phyloP scores from a whole-genome alignment of 2,113 vertebrate genomes.

The Ursus arctos region DNA sequence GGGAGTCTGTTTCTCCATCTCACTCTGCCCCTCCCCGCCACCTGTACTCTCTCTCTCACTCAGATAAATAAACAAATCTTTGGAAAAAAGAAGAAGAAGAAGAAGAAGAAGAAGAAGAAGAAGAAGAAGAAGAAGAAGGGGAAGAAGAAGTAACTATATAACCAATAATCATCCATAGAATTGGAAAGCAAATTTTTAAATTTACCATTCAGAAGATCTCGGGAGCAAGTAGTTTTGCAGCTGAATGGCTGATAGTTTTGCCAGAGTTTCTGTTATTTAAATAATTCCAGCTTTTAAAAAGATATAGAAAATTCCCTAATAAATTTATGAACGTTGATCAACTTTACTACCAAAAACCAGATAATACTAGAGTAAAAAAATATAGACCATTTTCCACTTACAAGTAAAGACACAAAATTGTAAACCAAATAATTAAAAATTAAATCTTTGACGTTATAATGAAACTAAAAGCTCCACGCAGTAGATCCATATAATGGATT shows the following conservation, averaged over 20 bases:
- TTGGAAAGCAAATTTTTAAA: not conserved
- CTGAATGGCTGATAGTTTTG: not conserved
- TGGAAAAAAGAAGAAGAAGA: too few species aligned
- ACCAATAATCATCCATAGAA: not conserved
- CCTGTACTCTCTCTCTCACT: not conserved
- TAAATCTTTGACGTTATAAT: not conserved
- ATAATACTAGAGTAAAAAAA: not conserved
- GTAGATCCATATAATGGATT: not conserved
- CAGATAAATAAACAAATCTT: not conserved
- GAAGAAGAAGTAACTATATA: not conserved
- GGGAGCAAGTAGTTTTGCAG: not conserved
- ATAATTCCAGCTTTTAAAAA: slow-evolving; percentile 8
- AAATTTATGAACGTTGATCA: not conserved
- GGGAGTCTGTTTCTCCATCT: not conserved
- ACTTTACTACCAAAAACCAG: not conserved
- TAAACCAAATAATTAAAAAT: not conserved
- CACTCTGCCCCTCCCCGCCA: not conserved
- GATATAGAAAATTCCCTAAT: not conserved
- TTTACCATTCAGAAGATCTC: not conserved
- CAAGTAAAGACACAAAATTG: not conserved
- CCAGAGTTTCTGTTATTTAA: slow-evolving; percentile 1
- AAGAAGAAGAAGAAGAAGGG: not conserved
- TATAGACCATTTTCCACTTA: not conserved
- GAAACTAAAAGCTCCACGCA: not conserved
- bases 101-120: not conserved